Base-by-base conservation (phyloP, 2,797 vertebrate species). In the Sitta carolinensis region DNA sequence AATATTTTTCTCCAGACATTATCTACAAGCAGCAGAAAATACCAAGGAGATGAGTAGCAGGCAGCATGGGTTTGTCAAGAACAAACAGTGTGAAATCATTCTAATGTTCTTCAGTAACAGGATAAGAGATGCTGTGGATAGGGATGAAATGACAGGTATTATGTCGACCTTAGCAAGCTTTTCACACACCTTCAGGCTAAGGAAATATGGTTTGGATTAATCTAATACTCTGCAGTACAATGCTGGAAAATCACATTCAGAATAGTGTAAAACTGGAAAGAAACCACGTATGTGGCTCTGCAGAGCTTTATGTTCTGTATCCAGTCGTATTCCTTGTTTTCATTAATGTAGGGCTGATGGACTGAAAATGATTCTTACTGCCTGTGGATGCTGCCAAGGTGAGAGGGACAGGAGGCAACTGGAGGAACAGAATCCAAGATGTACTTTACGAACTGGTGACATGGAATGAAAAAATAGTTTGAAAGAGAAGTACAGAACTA, bases 11-110 rank as follows among this genome's bases (percentile, higher is more conserved):
- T 72, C 32, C 22, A 43, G 66, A 75, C 40, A 34, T 48, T 55
- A 94, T 38, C 64, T 82, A 62, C 34, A 93, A 86, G 69, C 76
- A 81, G 76, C 16, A 93, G 87, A 84, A 93, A 94, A 90, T 48
- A 93, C 78, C 43, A 54, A 50, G 84, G 47, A 87, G 54, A 58
- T 4, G 11, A 91, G 83, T 55, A 76, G 69, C 83, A 93, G 85
- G 48, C 80, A 91, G 80, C 67, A 90, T 3, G 55, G 26, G 63
- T 68, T 88, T 91, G 85, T 78, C 64, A 90, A 73, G 87, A 93
- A 83, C 51, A 89, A 85, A 77, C 75, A 22, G 42, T 47, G 74
- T 50, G 82, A 96, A 93, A 91, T 89, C 75, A 91, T 75, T 85
- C 82, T 68, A 59, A 74, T 87, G 68, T 85, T 89, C 87, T 61